Conservation (phyloP, 2,113 vertebrate genomes). For the Mesocricetus auratus region DNA sequence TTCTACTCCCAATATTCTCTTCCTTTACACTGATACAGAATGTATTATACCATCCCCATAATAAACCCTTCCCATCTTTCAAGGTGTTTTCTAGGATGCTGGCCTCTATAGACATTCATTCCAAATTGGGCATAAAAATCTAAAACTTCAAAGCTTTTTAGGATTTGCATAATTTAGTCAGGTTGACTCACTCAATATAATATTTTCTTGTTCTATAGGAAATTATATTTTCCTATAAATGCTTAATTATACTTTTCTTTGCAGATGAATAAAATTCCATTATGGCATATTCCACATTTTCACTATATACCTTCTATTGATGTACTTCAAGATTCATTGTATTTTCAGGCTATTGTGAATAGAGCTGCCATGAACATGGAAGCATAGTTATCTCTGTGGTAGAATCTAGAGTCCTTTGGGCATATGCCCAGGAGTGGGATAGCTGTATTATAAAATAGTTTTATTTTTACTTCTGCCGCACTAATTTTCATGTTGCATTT, state of each 20-base stretch:
- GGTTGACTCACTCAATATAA: no score
- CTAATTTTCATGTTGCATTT: neutral
- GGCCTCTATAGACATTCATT: neutral
- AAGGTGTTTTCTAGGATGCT: neutral
- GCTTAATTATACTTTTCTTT: neutral
- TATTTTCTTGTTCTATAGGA: neutral
- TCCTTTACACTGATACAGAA: neutral
- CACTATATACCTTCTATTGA: neutral
- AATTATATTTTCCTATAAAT: neutral
- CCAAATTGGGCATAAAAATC: neutral
- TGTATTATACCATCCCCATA: no score
- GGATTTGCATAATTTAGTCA: neutral
- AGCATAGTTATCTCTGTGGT: neutral
- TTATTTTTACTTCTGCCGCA: neutral
- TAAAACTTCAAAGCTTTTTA: neutral
- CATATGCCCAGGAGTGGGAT: no score
- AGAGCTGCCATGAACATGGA: neutral
- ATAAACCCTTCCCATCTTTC: neutral
- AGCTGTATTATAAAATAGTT: neutral
- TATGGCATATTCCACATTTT: neutral
- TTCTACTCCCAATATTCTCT: neutral
- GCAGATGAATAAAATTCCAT: neutral
- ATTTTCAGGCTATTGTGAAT: neutral
- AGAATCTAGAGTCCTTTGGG: neutral
- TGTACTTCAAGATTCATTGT: neutral